Evolutionary conservation across 64 coral and sea anemone species (phyloP), one percentile per base, ranked within the genome.

Genomic region (Porites australiensis): DNA sequence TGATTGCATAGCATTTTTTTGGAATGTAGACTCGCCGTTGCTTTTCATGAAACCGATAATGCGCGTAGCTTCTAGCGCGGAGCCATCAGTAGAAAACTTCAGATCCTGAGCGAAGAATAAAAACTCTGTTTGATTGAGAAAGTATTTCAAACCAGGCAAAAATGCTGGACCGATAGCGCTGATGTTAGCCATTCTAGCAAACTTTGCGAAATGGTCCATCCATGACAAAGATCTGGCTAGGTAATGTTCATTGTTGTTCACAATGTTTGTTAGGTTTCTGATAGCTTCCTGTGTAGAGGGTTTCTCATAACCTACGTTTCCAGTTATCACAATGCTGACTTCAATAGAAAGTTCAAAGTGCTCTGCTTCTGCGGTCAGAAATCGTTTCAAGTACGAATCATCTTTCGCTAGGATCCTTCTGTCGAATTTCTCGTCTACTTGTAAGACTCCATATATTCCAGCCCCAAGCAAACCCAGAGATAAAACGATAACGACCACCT

Each of bases 21-120:
- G 88, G 21, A 72, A 83, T 15, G 86, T 95, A 5, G 93, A 86
- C 44, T 78, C 77, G 64, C 44, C 53, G 82, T 59, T 55, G 13
- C 22, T 60, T 58, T 95, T 95, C 44, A 86, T 95, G 82, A 87
- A 95, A 50, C 88, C 79, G 44, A 86, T 81, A 48, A 95, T 45
- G 23, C 93, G 88, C 2, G 93, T 91, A 19, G 93, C 93, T 68
- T 49, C 16, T 8, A 95, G 21, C 5, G 44, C 86, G n/a, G 12
- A 44, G 14, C 63, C 50, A 54, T 95, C 88, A 2, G 69, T 55
- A 1, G 82, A 90, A 22, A 95, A 91, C 12, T 62, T 21, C 27
- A 95, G 50, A 69, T 95, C 93, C 81, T 95, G 69, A 13, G 37
- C 65, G 50, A 95, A 91, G 79, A 87, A 61, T 51, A 60, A 20